Base-by-base conservation (phyloP, 2,888 invertebrate genomes). In the Leucophenga maculata region DNA sequence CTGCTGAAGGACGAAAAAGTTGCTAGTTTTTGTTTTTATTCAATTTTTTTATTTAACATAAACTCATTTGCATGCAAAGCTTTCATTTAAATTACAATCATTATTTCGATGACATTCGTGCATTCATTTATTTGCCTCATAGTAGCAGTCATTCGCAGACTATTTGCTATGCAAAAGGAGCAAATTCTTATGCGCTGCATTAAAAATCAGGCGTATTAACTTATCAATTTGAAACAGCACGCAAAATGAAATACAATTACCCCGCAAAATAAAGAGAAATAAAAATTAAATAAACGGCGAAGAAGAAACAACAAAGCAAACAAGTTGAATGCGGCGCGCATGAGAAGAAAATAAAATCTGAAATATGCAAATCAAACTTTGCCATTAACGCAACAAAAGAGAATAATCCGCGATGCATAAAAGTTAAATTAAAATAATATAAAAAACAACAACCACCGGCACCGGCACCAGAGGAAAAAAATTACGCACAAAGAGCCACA, bases 401-500 rank as follows among this genome's bases (percentile, higher is more conserved):
- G 69, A 77, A 67, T 74, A 74, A 79, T 74, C 74, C 71, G 8
- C 32, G 70, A 72, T 73, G 79, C 76, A 82, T 77, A 80, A 82
- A 80, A 82, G 74, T 78, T 80, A 82, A 82, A 80, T 80, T 82
- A 79, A 79, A 82, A 79, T 80, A 82, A 26, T 82, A 79, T 69
- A 73, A 66, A 70, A 69, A 72, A 73, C 74, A 16, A 59, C 22
- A 22, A 13, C 26, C n/a, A n/a, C n/a, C n/a, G n/a, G n/a, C n/a
- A n/a, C n/a, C n/a, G 4, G 26, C 26, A 62, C 72, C 79, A 75
- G 73, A 72, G n/a, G n/a, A n/a, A 70, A 67, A 70, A 78, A 78
- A 82, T 80, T 80, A 77, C 77, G 77, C 81, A 82, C 80, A 75
- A 80, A 80, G 81, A 79, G 76, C 80, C 83, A 78, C 80, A 80